Percentiles rank a stretch among this genome's conserved stretches.
These are phyloP conservation scores for Triplophysa dalaica DNA, from an alignment of 2,113 vertebrate genomes.

Conservation along the genomic window DNA sequence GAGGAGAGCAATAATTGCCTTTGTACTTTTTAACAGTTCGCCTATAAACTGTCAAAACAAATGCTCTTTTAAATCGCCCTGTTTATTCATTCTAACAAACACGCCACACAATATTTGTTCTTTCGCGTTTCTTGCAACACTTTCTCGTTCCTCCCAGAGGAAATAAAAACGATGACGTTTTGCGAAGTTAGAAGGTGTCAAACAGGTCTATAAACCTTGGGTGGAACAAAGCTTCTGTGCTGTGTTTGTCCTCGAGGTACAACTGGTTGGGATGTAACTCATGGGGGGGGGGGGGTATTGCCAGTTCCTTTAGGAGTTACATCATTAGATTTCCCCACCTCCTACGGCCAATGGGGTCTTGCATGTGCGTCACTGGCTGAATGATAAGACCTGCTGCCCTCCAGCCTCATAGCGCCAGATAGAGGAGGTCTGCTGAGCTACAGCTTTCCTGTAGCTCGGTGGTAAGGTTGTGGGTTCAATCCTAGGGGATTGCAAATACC, in stretches of 20 bases:
- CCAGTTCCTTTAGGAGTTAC: slow-evolving; percentile 39
- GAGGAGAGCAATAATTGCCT: background rate
- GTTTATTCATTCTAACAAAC: background rate
- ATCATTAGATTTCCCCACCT: slow-evolving; percentile 18
- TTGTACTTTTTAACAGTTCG: background rate
- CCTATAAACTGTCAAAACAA: slow-evolving; percentile 9
- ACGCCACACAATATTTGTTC: background rate
- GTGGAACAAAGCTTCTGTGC: background rate
- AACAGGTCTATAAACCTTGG: background rate
- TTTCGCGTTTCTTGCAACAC: background rate
- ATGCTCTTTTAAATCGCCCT: background rate
- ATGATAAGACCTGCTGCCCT: slow-evolving; percentile 47
- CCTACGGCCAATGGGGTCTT: slow-evolving; percentile 21
- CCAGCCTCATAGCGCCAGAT: background rate
- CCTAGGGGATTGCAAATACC: no score
- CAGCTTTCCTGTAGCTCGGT: no score
- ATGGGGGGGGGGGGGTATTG: slow-evolving; percentile 23
- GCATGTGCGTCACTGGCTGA: slow-evolving; percentile 53
- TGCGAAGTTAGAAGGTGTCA: slow-evolving; percentile 2
- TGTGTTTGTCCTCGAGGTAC: background rate
- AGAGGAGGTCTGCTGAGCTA: no score
- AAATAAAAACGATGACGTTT: slow-evolving; percentile 21
- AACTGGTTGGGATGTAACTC: slow-evolving; percentile 13
- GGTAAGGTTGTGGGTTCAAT: no score
- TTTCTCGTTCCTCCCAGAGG: background rate